Percentiles rank a stretch among this genome's conserved stretches.
Evolutionary conservation across 2,888 invertebrate genomes (phyloP).

Genomic region (Calameuta filiformis): DNA sequence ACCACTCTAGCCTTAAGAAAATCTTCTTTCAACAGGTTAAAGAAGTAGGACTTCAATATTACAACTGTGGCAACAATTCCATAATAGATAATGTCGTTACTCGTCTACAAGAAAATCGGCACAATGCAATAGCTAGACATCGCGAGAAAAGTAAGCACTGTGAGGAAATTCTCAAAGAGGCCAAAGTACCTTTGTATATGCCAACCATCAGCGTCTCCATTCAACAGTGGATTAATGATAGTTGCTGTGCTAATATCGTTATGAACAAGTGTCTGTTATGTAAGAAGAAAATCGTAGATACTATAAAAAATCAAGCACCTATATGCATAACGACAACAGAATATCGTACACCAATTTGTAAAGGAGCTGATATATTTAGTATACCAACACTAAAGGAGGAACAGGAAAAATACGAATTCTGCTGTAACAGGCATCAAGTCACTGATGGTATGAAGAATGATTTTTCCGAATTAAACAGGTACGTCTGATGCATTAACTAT

Average conservation of each 20-base stretch:
- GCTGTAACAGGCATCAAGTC: conserved; percentile 33
- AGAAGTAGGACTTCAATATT: conserved; percentile 79
- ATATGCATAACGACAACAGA: conserved; percentile 37
- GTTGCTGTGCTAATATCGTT: conserved; percentile 53
- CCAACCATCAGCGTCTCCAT: conserved; percentile 30
- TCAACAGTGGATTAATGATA: conserved; percentile 56
- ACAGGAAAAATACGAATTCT: conserved; percentile 38
- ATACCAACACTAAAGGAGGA: conserved; percentile 21
- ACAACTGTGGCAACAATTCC: conserved; percentile 73
- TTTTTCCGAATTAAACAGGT: conserved; percentile 11
- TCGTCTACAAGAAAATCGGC: conserved; percentile 61
- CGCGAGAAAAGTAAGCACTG: conserved; percentile 41
- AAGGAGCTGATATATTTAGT: conserved; percentile 49
- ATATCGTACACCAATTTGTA: conserved; percentile 43
- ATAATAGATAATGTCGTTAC: conserved; percentile 66
- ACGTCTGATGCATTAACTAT: not conserved
- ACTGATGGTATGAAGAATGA: conserved; percentile 9
- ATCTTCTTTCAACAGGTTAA: conserved; percentile 70
- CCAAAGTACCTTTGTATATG: conserved; percentile 32
- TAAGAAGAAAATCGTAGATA: conserved; percentile 28
- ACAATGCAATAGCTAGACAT: conserved; percentile 35
- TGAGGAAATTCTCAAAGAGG: conserved; percentile 35
- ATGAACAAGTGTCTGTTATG: conserved; percentile 56
- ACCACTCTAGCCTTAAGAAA: not conserved
- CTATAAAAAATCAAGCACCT: not conserved